phyloP scores from a whole-genome alignment of 2,797 vertebrate species.

The Emydoidea blandingii region DNA sequence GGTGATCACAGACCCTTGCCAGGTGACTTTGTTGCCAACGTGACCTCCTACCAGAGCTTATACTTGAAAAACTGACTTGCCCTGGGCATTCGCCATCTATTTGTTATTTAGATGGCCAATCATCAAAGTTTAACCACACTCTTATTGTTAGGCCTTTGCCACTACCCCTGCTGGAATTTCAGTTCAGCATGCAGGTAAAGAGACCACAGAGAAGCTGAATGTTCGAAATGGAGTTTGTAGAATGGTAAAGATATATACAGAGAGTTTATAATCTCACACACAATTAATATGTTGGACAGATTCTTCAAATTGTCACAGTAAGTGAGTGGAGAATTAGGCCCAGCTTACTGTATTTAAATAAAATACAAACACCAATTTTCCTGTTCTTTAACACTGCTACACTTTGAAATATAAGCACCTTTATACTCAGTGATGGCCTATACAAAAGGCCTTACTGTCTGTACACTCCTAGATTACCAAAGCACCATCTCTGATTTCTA shows the following conservation, averaged over 20 bases:
- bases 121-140: not conserved
- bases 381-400: not conserved
- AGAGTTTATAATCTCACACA: not conserved
- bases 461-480: not conserved
- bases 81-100: not conserved
- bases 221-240: not conserved
- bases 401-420: not conserved
- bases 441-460: not conserved
- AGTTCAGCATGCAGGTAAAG: not conserved
- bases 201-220: not conserved
- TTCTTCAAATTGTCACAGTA: not conserved
- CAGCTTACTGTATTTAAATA: not conserved
- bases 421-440: not conserved
- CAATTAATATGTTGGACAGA: not conserved
- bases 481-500: not conserved
- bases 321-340: not conserved
- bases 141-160: not conserved
- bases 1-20: not conserved
- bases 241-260: not conserved
- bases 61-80: not conserved
- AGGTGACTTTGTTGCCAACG: not conserved
- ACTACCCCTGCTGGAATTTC: not conserved
- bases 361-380: not conserved
- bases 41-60: not conserved
- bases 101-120: not conserved